Evolutionary conservation across 1,140 invertebrate species (phyloP).

Genomic region (Nephila pilipes): DNA sequence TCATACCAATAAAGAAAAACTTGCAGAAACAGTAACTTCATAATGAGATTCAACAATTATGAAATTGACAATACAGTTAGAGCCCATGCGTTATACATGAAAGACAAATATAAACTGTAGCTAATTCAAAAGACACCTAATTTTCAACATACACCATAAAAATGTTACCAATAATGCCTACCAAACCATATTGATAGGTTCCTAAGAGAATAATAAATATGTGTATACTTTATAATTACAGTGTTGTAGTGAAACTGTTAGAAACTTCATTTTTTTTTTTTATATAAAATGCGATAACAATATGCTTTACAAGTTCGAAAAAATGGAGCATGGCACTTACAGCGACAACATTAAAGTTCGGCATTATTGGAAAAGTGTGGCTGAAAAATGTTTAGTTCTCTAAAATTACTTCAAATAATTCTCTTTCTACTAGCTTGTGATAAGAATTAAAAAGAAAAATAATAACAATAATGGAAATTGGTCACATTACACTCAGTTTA

Average conservation of each 20-base stretch:
- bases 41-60: conserved; percentile 2
- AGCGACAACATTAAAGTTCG: conserved; percentile 34
- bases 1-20: background rate
- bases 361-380: conserved; percentile 42
- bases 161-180: background rate
- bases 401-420: background rate
- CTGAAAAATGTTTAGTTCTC: background rate
- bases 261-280: conserved; percentile 45
- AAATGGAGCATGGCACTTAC: conserved; percentile 66
- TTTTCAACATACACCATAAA: background rate
- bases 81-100: conserved; percentile 15
- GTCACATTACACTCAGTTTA: background rate
- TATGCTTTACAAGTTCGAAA: conserved; percentile 59
- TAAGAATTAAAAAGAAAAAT: background rate
- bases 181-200: conserved; percentile 11
- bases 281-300: conserved; percentile 64
- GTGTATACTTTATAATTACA: conserved; percentile 18
- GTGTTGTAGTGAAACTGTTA: conserved; percentile 44
- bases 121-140: conserved; percentile 31
- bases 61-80: background rate
- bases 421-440: background rate
- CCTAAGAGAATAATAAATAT: conserved; percentile 21
- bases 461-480: background rate
- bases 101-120: background rate
- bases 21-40: background rate